Evolutionary conservation across 35 echinoderm and acorn worm species (phyloP).

Genomic region (Chiridota heheva): DNA sequence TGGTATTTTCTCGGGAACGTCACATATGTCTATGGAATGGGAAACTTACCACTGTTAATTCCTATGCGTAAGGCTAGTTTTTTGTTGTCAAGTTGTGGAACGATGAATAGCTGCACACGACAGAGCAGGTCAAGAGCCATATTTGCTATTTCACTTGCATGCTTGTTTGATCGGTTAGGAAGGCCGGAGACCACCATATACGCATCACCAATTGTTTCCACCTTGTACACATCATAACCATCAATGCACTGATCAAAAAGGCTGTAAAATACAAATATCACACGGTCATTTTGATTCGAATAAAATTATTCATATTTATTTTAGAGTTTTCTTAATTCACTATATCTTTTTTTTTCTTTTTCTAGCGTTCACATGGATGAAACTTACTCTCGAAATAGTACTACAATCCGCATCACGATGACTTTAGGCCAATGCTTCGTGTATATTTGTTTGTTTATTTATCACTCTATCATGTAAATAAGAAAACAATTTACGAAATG

Average conservation of each 20-base stretch:
- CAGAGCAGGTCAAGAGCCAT: slow-evolving; percentile 71
- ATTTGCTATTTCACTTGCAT: slow-evolving; percentile 62
- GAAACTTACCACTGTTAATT: slow-evolving; percentile 70
- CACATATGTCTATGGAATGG: too few relatives aligned
- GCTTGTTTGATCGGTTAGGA: slow-evolving; percentile 42
- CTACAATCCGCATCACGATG: too few relatives aligned
- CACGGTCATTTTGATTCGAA: slow-evolving; percentile 2
- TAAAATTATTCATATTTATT: background rate
- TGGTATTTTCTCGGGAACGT: too few relatives aligned
- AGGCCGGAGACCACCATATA: slow-evolving; percentile 90
- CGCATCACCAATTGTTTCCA: slow-evolving; percentile 86
- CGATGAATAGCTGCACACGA: slow-evolving; percentile 53
- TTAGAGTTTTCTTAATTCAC: background rate
- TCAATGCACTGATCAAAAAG: slow-evolving; percentile 49
- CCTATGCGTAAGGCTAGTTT: slow-evolving; percentile 62
- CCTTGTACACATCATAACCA: slow-evolving; percentile 57
- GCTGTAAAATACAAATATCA: slow-evolving; percentile 14
- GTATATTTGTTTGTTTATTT: too few relatives aligned
- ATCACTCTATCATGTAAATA: too few relatives aligned
- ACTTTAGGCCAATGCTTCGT: too few relatives aligned
- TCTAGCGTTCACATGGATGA: background rate
- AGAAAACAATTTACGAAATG: too few relatives aligned
- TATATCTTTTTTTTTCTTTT: background rate
- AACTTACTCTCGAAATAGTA: too few relatives aligned
- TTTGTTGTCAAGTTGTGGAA: slow-evolving; percentile 41